Evolutionary conservation across 2,113 vertebrate species (phyloP).

Genomic region (Hemiscyllium ocellatum): DNA sequence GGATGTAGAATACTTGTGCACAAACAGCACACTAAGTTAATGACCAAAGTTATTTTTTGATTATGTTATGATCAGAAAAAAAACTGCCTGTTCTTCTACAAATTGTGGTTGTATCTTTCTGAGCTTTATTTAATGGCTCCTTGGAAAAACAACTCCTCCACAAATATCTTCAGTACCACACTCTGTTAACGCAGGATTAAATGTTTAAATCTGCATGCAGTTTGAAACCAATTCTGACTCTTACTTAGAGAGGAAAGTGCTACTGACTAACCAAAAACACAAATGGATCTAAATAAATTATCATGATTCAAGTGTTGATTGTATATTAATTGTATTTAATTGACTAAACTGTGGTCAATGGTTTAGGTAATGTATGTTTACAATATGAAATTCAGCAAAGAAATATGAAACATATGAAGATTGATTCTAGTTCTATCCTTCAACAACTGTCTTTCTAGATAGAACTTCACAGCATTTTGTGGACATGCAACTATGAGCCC

Average conservation of each 20-base stretch:
- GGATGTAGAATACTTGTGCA: background rate
- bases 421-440: too few species aligned
- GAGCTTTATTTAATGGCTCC: background rate
- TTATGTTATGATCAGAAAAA: background rate
- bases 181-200: background rate
- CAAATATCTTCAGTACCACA: background rate
- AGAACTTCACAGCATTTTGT: too few species aligned
- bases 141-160: background rate
- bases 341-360: too few species aligned
- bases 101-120: background rate
- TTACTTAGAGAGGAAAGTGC: background rate
- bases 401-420: too few species aligned
- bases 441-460: too few species aligned
- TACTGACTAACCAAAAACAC: background rate
- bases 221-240: background rate
- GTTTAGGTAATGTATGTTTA: too few species aligned
- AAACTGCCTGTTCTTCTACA: background rate
- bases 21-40: background rate
- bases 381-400: too few species aligned
- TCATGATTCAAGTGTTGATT: too few species aligned
- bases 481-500: too few species aligned
- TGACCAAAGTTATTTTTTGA: background rate
- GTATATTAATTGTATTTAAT: too few species aligned
- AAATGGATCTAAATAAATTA: background rate
- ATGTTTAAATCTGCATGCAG: background rate